A percentile compares a stretch with the other conserved stretches of the same genome.
phyloP scores from a whole-genome alignment of 2,797 vertebrate genomes.

The Amblyopsis hoosieri region DNA sequence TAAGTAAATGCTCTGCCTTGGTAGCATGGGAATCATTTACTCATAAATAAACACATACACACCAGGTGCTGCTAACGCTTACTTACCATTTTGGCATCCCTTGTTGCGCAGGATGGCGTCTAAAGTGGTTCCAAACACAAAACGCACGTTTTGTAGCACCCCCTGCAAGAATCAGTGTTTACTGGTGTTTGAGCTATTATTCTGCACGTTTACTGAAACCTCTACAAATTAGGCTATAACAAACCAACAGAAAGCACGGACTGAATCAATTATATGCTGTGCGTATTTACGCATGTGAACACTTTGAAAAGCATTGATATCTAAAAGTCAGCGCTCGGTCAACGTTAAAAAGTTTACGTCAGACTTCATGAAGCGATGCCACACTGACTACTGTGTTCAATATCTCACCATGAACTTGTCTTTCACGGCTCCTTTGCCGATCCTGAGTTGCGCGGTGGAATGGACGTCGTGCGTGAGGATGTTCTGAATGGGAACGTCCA shows the following conservation, averaged over 20 bases:
- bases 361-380: neutral
- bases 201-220: neutral
- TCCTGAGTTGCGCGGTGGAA: slow-evolving; percentile 80
- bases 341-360: too few species aligned
- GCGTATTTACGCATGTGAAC: slow-evolving; percentile 24
- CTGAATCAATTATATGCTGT: neutral
- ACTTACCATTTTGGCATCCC: slow-evolving; percentile 96
- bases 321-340: too few species aligned
- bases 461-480: slow-evolving; percentile 88
- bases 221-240: neutral
- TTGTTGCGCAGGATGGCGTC: slow-evolving; percentile 96
- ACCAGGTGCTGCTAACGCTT: slow-evolving; percentile 9
- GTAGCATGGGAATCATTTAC: neutral
- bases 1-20: slow-evolving; percentile 14
- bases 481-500: slow-evolving; percentile 92
- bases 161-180: slow-evolving; percentile 80
- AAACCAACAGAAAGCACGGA: neutral
- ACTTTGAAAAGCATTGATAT: neutral
- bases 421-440: slow-evolving; percentile 92
- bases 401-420: slow-evolving; percentile 93
- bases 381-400: neutral
- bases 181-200: slow-evolving; percentile 5
- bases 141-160: slow-evolving; percentile 93
- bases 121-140: slow-evolving; percentile 95
- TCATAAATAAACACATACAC: too few species aligned